Base-by-base conservation (phyloP, 2,113 vertebrate genomes). In the Daubentonia madagascariensis region DNA sequence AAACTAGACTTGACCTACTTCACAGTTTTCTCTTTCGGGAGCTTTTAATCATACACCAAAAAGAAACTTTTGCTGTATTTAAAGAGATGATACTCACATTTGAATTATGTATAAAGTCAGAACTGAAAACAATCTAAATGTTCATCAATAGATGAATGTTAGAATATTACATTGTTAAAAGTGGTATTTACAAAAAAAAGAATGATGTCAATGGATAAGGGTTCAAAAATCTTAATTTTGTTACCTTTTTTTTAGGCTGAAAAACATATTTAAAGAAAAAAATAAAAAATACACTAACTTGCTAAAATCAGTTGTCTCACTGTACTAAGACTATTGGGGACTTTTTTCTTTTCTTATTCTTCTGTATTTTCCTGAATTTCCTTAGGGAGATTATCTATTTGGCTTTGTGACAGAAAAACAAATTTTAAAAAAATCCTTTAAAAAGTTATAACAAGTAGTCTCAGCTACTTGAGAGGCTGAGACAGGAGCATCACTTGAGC, bases 101-200 rank as follows among this genome's bases (percentile, higher is more conserved):
- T 70, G 14, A 93, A 63, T 63, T 63, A 89, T 20, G 43, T 37
- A 73, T 43, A 80, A 89, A 93, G 30, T 81, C 76, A 59, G 85
- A 91, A 83, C 32, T 50, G 28, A 76, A 93, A 93, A 57, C 45
- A 80, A 52, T 85, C 52, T 88, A 94, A 97, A 90, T 28, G 20
- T 45, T 50, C 28, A 68, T 45, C 35, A 94, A 48, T 3, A 70
- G 50, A 28, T 2, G 68, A 86, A n/a, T 57, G 30, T 68, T 52
- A 86, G 25, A 78, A 18, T 59, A 70, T 76, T 76, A 72, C 6
- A 65, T 30, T 13, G 72, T 45, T 45, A 81, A 73, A 92, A 87
- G 43, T 40, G 43, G 12, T 45, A 63, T 11, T 63, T 86, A n/a
- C 1, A 8, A 68, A 76, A 76, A 87, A 61, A 57, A 89, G 17